Base-by-base conservation (phyloP, 1,140 invertebrate genomes). In the Daktulosphaira vitifoliae region DNA sequence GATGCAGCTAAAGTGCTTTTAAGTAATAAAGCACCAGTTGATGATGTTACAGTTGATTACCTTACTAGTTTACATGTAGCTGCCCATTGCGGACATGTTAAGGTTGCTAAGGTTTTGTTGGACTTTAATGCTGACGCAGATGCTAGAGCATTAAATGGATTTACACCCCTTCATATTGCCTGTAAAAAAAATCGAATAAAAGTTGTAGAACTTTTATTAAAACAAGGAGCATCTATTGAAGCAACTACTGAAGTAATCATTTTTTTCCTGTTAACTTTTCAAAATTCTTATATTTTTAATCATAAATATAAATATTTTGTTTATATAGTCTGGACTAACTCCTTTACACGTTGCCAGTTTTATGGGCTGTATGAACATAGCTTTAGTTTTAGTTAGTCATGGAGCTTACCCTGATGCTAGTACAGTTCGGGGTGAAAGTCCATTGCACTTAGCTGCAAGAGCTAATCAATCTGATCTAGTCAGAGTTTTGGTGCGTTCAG, bases 351-450 rank as follows among this genome's bases (percentile, higher is more conserved):
- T 99, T 49, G 94, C 96, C 1, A 88, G 92, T 71, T 98, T 98
- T 78, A 98, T 99, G 96, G 96, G 96, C 25, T 96, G 94, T 76
- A 96, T 98, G 90, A 98, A 98, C 76, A 98, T 99, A 71, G 95
- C 97, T 22, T 91, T 98, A 70, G 95, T 89, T 77, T 81, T 99
- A 71, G 81, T 98, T 48, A 91, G 96, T 77, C 89, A 94, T 71
- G 92, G 93, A 70, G 95, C 96, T 59, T 89, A 85, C 75, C 89
- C 92, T 18, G 94, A 99, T 78, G 86, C 90, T 68, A 87, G 90
- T 16, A 99, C 96, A 1, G 90, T 98, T 85, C 82, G 96, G 44
- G 96, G 96, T 9, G 96, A 99, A 79, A 98, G 95, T 3, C 91
- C 96, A 3, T 79, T 99, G 25, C 96, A 99, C 79, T 82, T 99